Evolutionary conservation across 2,888 invertebrate species (phyloP).

Genomic region (Acronicta leporina): DNA sequence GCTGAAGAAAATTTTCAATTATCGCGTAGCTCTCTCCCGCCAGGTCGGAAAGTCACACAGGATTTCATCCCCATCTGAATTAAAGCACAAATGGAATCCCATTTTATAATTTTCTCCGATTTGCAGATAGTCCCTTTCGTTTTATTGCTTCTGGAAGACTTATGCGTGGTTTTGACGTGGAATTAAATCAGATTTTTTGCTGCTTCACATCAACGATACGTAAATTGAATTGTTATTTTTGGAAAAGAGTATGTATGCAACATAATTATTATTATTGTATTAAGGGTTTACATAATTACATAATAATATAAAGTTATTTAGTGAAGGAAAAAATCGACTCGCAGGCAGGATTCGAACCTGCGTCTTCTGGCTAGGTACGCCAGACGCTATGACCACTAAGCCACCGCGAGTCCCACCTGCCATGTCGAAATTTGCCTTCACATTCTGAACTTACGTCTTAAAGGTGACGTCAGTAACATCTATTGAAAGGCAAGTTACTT

Average conservation of each 20-base stretch:
- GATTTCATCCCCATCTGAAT: slow-evolving; percentile 74
- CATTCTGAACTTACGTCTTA: no score
- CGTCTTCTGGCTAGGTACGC: no score
- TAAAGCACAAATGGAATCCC: slow-evolving; percentile 75
- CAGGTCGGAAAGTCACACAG: slow-evolving; percentile 65
- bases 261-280: slow-evolving; percentile 8
- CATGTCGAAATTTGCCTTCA: no score
- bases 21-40: slow-evolving; percentile 58
- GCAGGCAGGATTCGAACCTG: no score
- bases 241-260: no score
- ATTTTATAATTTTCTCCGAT: slow-evolving; percentile 76
- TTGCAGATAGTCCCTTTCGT: slow-evolving; percentile 57
- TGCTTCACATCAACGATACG: slow-evolving; percentile 7
- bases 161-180: slow-evolving; percentile 34
- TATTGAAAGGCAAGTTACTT: no score
- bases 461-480: no score
- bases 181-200: slow-evolving; percentile 23
- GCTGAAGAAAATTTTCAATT: slow-evolving; percentile 79
- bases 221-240: neutral
- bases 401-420: no score
- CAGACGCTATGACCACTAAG: no score
- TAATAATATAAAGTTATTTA: no score
- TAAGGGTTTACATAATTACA: no score
- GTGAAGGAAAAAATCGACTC: no score
- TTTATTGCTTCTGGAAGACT: slow-evolving; percentile 52